A percentile compares a stretch with the other conserved stretches of the same genome.
These are phyloP conservation scores for Penaeus monodon DNA, from an alignment of 2,888 invertebrate species.

Conservation along the genomic window DNA sequence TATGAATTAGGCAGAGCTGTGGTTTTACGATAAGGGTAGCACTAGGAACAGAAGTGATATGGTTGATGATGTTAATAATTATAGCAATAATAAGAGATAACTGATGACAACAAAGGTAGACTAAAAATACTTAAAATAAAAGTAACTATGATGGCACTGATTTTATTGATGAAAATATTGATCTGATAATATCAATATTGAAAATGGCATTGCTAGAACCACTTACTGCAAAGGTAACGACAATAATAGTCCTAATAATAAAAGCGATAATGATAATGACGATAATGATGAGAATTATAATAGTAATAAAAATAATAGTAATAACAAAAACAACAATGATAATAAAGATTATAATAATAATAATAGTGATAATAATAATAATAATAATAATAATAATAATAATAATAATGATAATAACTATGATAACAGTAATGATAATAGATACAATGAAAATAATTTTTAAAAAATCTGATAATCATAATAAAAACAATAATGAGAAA, in stretches of 20 bases:
- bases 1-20: no score
- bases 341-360: background rate
- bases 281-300: no score
- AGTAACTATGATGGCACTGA: background rate
- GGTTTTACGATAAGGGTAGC: no score
- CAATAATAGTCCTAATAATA: no score
- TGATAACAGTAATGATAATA: background rate
- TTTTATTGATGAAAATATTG: background rate
- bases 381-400: background rate
- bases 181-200: no score
- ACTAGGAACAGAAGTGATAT: no score
- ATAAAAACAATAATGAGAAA: background rate
- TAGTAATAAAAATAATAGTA: background rate
- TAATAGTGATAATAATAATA: background rate
- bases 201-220: no score
- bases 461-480: background rate
- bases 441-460: background rate
- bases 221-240: no score
- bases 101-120: no score
- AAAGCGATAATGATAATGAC: no score
- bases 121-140: background rate
- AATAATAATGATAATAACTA: background rate
- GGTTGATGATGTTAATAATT: no score
- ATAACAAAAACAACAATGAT: background rate
- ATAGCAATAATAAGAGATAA: no score